Evolutionary conservation across 2,113 vertebrate species (phyloP).

Genomic region (Mormyrus lacerda): DNA sequence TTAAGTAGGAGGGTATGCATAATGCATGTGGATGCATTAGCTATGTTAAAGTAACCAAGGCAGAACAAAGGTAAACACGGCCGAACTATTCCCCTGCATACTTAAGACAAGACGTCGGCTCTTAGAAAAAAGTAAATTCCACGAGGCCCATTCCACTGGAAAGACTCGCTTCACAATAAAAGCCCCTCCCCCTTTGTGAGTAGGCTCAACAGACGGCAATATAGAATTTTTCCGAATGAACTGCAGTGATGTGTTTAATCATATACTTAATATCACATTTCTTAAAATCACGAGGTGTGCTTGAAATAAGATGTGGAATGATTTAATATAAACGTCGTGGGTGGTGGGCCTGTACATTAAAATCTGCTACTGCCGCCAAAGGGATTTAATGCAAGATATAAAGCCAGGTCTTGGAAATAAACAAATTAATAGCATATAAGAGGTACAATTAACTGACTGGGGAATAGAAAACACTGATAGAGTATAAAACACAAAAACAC

Average conservation of each 20-base stretch:
- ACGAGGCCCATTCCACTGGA: conserved; percentile 9
- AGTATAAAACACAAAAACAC: too few species aligned
- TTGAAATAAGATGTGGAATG: neutral
- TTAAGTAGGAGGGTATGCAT: neutral
- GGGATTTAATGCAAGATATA: neutral
- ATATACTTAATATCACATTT: neutral
- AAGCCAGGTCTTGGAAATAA: neutral
- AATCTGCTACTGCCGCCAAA: neutral
- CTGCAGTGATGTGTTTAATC: neutral
- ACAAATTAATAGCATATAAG: neutral
- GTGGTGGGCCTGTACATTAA: neutral
- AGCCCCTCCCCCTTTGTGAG: conserved; percentile 16
- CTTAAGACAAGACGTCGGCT: neutral
- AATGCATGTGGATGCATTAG: neutral
- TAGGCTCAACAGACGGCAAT: conserved; percentile 19
- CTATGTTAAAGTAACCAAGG: neutral
- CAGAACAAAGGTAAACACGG: neutral
- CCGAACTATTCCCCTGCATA: neutral
- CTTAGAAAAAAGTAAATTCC: conserved; percentile 10
- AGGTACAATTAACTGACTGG: neutral
- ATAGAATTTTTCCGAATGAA: neutral
- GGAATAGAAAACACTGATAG: neutral
- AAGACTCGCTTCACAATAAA: conserved; percentile 27
- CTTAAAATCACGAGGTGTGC: conserved; percentile 5
- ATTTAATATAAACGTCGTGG: neutral